Evolutionary conservation across 2,113 vertebrate genomes (phyloP).

Genomic region (Trinectes maculatus): DNA sequence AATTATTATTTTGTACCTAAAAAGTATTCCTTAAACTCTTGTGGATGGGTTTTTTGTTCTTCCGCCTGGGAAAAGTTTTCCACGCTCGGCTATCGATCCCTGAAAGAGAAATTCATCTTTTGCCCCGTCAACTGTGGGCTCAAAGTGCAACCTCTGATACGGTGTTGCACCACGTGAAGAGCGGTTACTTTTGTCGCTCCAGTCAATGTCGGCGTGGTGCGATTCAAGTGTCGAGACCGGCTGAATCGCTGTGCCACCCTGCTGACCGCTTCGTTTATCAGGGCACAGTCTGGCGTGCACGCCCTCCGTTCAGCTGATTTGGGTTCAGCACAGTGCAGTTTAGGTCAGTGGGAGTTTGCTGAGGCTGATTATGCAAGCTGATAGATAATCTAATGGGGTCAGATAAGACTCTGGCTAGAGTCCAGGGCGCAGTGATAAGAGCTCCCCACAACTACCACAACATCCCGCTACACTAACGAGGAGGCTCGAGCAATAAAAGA

Average conservation of each 20-base stretch:
- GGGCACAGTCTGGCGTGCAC: slow-evolving; percentile 12
- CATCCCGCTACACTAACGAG: slow-evolving; percentile 14
- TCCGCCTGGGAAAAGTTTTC: neutral
- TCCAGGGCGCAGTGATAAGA: slow-evolving; percentile 54
- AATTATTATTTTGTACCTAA: neutral
- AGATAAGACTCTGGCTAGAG: slow-evolving; percentile 63
- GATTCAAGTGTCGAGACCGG: neutral
- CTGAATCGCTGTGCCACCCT: neutral
- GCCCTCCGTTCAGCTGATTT: slow-evolving; percentile 20
- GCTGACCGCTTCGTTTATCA: slow-evolving; percentile 28
- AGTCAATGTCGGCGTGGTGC: neutral
- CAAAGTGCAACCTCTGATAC: slow-evolving; percentile 16
- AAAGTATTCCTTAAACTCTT: neutral
- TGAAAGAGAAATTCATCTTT: neutral
- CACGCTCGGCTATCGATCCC: neutral
- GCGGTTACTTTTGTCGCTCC: neutral
- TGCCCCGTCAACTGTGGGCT: neutral
- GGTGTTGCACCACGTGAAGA: neutral
- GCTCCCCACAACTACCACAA: slow-evolving; percentile 11
- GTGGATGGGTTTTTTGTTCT: neutral
- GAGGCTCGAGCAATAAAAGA: neutral
- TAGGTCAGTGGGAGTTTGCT: slow-evolving; percentile 48
- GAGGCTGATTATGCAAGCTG: slow-evolving; percentile 60
- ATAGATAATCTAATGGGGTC: slow-evolving; percentile 67
- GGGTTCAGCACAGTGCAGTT: slow-evolving; percentile 33